Base-by-base conservation (phyloP, 2,888 invertebrate genomes). In the Drosophila anomalata region DNA sequence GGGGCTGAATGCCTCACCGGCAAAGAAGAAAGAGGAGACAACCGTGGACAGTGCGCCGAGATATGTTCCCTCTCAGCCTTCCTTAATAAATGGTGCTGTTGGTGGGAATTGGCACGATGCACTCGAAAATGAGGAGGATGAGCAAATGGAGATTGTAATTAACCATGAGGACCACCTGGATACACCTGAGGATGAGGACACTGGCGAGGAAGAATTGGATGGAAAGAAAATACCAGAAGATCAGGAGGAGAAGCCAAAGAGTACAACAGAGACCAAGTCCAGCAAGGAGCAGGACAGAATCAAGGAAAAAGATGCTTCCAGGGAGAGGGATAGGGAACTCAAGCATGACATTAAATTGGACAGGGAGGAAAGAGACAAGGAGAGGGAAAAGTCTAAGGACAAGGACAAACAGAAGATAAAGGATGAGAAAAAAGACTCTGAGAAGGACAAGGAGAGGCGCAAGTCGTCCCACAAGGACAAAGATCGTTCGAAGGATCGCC, bases 1-100 rank as follows among this genome's bases (percentile, higher is more conserved):
- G 5, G 90, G 80, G 9, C 77, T 91, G 2, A 88, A 91, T 79
- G 90, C 91, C 2, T 88, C 87, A 2, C 85, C 89, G 2, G 71
- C 80, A 48, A 89, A 69, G 59, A 86, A 73, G 50, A 63, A 22
- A 11, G 59, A 11, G 53, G 67, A 29, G 44, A 65, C 53, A 17
- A n/a, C 33, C 46, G 42, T 24, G 5, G 54, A 60, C 51, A 51
- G 11, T 17, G 90, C 80, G 0, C 91, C 91, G 2, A 83, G 88
- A n/a, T 92, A 91, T 78, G 90, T 91, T 12, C 91, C 91, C 20
- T 85, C 80, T 3, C 24, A 59, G 47, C 56, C 65, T 11, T 53
- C 72, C 24, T 54, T 58, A 41, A 5, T 63, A 50, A 57, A 79
- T 71, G 60, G 66, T n/a, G 52, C 42, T 20, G 48, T 31, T 53